A percentile compares a stretch with the other conserved stretches of the same genome.
Evolutionary conservation across 2,888 invertebrate species (phyloP).

Genomic region (Caenorhabditis sp.): DNA sequence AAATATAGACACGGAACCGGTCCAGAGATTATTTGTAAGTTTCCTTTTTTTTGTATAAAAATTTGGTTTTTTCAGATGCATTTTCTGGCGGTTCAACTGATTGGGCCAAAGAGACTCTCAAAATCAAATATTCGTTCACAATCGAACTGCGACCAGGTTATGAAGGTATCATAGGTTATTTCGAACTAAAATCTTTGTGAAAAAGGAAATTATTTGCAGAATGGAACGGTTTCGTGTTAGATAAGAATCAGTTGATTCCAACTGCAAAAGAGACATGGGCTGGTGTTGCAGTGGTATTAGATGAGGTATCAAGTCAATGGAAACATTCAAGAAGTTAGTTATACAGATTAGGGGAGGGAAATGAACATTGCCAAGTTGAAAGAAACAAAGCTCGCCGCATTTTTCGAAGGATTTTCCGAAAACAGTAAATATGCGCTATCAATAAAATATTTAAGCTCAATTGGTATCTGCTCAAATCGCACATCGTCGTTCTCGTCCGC

Average conservation of each 20-base stretch:
- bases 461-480: neutral
- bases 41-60: neutral
- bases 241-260: conserved; percentile 63
- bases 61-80: conserved; percentile 57
- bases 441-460: neutral
- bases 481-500: conserved; percentile 7
- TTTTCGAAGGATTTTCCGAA: conserved; percentile 2
- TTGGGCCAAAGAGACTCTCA: conserved; percentile 69
- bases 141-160: conserved; percentile 67
- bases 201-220: conserved; percentile 44
- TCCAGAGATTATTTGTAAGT: conserved; percentile 69
- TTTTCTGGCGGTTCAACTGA: conserved; percentile 68
- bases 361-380: too few relatives aligned
- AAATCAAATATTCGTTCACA: conserved; percentile 69
- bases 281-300: conserved; percentile 63
- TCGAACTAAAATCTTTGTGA: neutral
- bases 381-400: neutral
- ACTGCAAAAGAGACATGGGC: conserved; percentile 70
- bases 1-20: conserved; percentile 68
- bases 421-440: too few relatives aligned
- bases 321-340: conserved; percentile 28
- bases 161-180: conserved; percentile 54
- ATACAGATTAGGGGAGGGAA: neutral
- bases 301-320: conserved; percentile 49
- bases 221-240: conserved; percentile 69